phyloP scores from a whole-genome alignment of 2,797 vertebrate species.

The Pangasius djambal region DNA sequence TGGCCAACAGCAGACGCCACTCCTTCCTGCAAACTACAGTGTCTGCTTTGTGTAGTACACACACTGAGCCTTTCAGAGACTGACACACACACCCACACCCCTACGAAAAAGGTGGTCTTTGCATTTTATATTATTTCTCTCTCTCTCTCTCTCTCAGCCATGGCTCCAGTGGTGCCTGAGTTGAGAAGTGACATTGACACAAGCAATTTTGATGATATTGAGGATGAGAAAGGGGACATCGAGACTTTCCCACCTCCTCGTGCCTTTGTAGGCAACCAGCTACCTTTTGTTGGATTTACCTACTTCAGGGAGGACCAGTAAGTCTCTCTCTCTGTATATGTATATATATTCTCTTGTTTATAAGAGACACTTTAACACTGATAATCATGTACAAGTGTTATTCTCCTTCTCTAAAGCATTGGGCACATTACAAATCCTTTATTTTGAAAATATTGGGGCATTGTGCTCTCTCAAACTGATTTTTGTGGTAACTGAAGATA shows the following conservation, averaged over 20 bases:
- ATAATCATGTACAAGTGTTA: not conserved
- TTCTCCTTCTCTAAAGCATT: not conserved
- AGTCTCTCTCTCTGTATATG: constrained; percentile 70
- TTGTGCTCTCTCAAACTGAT: not conserved
- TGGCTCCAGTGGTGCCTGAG: constrained; percentile 96
- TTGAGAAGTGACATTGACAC: constrained; percentile 94
- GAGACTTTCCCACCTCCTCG: constrained; percentile 94
- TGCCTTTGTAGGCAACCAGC: constrained; percentile 96
- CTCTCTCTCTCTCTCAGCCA: constrained; percentile 76
- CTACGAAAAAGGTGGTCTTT: constrained; percentile 18
- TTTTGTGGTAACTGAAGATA: not conserved
- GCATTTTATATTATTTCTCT: constrained; percentile 28
- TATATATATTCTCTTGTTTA: too few species aligned
- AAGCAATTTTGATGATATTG: constrained; percentile 96
- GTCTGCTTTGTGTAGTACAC: constrained; percentile 74
- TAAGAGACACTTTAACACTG: not conserved
- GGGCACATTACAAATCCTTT: not conserved
- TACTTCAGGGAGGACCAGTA: constrained; percentile 97
- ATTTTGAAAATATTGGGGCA: not conserved
- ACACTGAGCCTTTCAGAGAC: constrained; percentile 68
- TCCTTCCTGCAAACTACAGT: constrained; percentile 69
- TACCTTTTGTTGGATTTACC: constrained; percentile 97
- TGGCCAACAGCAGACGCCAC: constrained; percentile 65
- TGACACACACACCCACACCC: constrained; percentile 23
- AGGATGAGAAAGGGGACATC: constrained; percentile 87